Evolutionary conservation across 2,888 invertebrate species (phyloP).

Genomic region (Rhyacophila evoluta): DNA sequence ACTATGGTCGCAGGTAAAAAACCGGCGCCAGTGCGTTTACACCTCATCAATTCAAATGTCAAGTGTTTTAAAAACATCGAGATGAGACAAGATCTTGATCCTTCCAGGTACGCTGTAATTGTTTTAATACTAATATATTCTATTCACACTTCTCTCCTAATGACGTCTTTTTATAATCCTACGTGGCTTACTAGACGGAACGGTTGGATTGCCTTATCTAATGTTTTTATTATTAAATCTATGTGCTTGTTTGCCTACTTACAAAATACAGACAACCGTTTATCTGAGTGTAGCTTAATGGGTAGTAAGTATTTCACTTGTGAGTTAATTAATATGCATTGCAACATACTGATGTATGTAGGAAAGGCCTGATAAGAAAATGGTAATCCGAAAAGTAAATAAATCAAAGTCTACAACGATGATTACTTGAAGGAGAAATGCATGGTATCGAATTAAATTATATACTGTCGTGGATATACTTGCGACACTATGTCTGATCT

Average conservation of each 20-base stretch:
- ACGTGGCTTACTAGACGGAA: not conserved
- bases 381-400: too few relatives aligned
- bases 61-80: not conserved
- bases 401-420: too few relatives aligned
- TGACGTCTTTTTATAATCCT: not conserved
- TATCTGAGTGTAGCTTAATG: too few relatives aligned
- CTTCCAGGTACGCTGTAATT: constrained; percentile 3
- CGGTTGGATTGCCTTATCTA: not conserved
- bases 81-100: not conserved
- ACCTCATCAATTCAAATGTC: not conserved
- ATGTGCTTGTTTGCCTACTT: not conserved
- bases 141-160: not conserved
- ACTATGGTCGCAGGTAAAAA: not conserved
- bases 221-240: constrained; percentile 16
- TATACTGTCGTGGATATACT: too few relatives aligned
- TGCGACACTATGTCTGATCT: too few relatives aligned
- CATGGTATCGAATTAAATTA: too few relatives aligned
- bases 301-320: not conserved
- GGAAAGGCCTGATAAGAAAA: too few relatives aligned
- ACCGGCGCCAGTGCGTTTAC: not conserved
- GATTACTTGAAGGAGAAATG: too few relatives aligned
- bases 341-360: too few relatives aligned
- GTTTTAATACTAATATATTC: constrained; percentile 4
- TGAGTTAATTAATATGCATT: not conserved
- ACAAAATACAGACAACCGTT: too few relatives aligned